Evolutionary conservation across 2,113 vertebrate species (phyloP).

Genomic region (Indri indri): DNA sequence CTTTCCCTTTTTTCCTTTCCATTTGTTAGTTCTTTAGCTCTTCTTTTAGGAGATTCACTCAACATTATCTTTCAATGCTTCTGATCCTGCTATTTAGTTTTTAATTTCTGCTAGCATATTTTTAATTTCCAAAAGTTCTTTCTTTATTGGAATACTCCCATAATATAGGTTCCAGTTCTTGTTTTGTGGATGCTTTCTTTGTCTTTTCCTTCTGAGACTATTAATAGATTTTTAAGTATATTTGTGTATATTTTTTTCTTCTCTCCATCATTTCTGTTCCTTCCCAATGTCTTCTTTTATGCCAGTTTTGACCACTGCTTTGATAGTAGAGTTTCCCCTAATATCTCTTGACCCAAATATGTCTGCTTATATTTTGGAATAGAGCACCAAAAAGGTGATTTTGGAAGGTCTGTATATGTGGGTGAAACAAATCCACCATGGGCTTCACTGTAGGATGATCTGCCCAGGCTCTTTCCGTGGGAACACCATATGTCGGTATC

Average conservation of each 20-base stretch:
- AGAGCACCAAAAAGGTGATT: background rate
- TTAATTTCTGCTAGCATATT: background rate
- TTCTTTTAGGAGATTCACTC: background rate
- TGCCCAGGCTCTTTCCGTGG: background rate
- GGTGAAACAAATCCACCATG: background rate
- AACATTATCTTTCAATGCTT: background rate
- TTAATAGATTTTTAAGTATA: background rate
- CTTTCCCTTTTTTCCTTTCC: background rate
- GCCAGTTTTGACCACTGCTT: background rate
- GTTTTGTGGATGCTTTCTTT: background rate
- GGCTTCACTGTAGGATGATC: background rate
- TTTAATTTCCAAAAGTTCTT: background rate
- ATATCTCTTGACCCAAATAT: background rate
- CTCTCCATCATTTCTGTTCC: background rate
- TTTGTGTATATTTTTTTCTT: background rate
- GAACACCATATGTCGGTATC: background rate
- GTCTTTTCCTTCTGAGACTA: background rate
- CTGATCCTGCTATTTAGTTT: background rate
- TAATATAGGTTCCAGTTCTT: background rate
- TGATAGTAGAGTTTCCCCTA: background rate
- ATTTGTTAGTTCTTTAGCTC: background rate
- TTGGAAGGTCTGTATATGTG: background rate
- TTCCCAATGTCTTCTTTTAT: background rate
- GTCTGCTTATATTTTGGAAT: background rate
- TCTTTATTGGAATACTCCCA: background rate